Percentiles rank a stretch among this genome's conserved stretches.
Evolutionary conservation across 2,888 invertebrate genomes (phyloP).

Genomic region (Pelosia muscerda): DNA sequence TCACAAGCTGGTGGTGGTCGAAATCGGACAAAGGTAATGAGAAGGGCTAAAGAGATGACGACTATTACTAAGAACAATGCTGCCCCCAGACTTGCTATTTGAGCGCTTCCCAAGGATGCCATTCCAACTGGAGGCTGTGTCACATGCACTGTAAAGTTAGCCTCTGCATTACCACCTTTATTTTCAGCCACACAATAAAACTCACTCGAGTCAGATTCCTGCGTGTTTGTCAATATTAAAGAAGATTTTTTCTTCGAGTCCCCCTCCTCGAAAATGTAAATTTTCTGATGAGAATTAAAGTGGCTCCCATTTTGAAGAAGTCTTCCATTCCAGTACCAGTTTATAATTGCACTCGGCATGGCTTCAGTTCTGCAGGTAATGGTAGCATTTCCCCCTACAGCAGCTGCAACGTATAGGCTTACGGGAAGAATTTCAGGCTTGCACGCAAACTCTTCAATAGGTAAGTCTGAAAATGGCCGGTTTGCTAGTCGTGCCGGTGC

Average conservation of each 20-base stretch:
- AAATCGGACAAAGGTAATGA: constrained; percentile 91
- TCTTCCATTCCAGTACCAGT: constrained; percentile 96
- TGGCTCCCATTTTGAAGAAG: constrained; percentile 92
- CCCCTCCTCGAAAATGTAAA: constrained; percentile 92
- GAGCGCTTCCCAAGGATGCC: constrained; percentile 92
- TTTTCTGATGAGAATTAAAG: constrained; percentile 92
- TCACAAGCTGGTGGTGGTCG: constrained; percentile 91
- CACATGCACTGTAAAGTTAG: constrained; percentile 95
- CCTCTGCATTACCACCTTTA: constrained; percentile 94
- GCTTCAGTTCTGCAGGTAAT: constrained; percentile 93
- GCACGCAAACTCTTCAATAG: constrained; percentile 94
- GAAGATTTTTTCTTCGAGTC: constrained; percentile 92
- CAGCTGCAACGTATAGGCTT: constrained; percentile 92
- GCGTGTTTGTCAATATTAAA: constrained; percentile 92
- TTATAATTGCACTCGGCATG: constrained; percentile 92
- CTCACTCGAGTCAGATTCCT: constrained; percentile 93
- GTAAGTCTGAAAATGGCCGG: constrained; percentile 91
- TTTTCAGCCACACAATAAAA: constrained; percentile 97
- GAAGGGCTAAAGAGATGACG: constrained; percentile 89
- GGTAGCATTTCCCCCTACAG: constrained; percentile 94
- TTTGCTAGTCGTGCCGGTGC: constrained; percentile 90
- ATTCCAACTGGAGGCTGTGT: constrained; percentile 92
- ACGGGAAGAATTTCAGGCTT: constrained; percentile 92
- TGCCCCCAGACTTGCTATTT: constrained; percentile 94
- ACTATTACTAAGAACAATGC: constrained; percentile 93